Base-by-base conservation (phyloP, 2,888 invertebrate species). In the Syritta pipiens region DNA sequence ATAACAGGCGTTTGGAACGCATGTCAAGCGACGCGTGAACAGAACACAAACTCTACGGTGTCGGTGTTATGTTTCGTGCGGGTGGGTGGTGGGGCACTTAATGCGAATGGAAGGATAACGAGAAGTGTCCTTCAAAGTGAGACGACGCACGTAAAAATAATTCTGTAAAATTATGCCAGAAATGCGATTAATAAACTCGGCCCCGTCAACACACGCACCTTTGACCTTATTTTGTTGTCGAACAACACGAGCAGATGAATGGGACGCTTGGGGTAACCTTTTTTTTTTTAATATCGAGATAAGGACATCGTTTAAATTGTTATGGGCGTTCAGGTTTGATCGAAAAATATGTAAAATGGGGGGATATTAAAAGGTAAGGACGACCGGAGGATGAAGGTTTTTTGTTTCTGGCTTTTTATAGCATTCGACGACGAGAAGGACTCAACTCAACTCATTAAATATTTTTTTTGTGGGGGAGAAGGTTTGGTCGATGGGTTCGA, bases 131-230 rank as follows among this genome's bases (percentile, higher is more conserved):
- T 71, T 63, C 44, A 40, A 49, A 63, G 28, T 28, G 57, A 35
- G n/a, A n/a, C n/a, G n/a, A n/a, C n/a, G n/a, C n/a, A n/a, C 62
- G 37, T 71, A 42, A 42, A 76, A 76, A 76, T 44, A 68, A 62
- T 63, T 53, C 28, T 26, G 7, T 49, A 60, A 68, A 67, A 69
- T 51, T 62, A 20, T 35, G 35, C 63, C 63, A 32, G 35, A 69
- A 59, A 68, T 48, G 40, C 68, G 46, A 63, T 63, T 44, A 57
- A 51, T 46, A 63, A 62, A 69, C 22, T 63, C 48, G 49, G 28
- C n/a, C n/a, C n/a, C n/a, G n/a, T n/a, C n/a, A n/a, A n/a, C n/a
- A 63, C 48, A 55, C 42, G 7, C 32, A 22, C 63, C 51, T 71
- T 1, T 37, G 51, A 51, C 46, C 57, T 40, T 76, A 63, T 63